Evolutionary conservation across 2,797 vertebrate genomes (phyloP), one percentile per base, ranked within the genome.

Genomic region (Hypotaenidia philippensis): DNA sequence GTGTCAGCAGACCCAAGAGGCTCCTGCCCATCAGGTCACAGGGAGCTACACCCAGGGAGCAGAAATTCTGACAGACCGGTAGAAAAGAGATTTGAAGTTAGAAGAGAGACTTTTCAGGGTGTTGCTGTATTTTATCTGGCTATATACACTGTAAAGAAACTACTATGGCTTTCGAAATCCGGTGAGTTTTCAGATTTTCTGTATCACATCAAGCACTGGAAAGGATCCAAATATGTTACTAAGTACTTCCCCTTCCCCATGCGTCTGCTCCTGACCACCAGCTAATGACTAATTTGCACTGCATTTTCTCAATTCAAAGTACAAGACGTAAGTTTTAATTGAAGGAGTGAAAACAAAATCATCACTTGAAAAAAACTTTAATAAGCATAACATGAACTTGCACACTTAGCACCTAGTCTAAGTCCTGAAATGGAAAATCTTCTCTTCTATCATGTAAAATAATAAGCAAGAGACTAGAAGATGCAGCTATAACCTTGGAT

Each of bases 1-100:
- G 15, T 27, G 44, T 18, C 44, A 79, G 41, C 38, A 71, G 11
- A 25, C 5, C 19, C 17, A 26, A 11, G 19, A 83, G 21, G 25
- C 29, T 11, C 5, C 36, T 71, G 57, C 27, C 20, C 40, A 60
- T 3, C 5, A 1, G 1, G 2, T 0, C 0, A 81, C 0, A 0
- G 27, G 11, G 15, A 41, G 22, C 55, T 69, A 16, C 81, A 23
- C 18, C 21, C 29, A 56, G 27, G 40, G 10, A 38, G 8, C 41
- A 66, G 61, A 57, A 61, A 61, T 50, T 50, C 18, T 70, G 25
- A 69, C 1, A 63, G 17, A 36, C 17, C 10, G 7, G 4, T 13
- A 85, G 26, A 61, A 53, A 68, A 75, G n/a, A 71, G n/a, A 71
- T 9, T 3, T 3, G 13, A 10, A 26, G 9, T 17, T 50, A 56